Conservation (phyloP, 2,888 invertebrate species). For the Shargacucullia verbasci region DNA sequence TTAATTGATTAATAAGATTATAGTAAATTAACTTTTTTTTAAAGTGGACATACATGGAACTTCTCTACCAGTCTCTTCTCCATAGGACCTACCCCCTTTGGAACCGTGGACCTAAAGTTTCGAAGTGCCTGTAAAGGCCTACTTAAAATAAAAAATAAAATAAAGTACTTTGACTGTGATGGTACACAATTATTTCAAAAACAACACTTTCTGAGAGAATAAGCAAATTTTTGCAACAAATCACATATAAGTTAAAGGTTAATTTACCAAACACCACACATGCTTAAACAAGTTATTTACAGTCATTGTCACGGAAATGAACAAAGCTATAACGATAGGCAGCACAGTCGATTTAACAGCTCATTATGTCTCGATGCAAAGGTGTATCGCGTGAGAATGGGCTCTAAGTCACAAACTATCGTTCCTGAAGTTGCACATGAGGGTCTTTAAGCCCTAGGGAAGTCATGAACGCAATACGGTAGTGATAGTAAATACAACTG, state of each 20-base stretch:
- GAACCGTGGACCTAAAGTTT: no score
- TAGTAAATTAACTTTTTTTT: no score
- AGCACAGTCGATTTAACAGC: conserved; percentile 52
- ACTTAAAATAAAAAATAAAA: no score
- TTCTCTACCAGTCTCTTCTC: no score
- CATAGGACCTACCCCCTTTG: no score
- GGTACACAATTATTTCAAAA: no score
- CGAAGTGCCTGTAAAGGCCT: no score
- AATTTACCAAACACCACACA: conserved; percentile 13
- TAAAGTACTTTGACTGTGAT: no score
- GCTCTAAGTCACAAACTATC: conserved; percentile 48
- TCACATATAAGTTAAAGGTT: conserved; percentile 24
- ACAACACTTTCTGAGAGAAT: no score
- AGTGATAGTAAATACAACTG: conserved; percentile 43
- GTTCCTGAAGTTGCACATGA: conserved; percentile 41
- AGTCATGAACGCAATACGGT: conserved; percentile 35
- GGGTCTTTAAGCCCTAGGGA: conserved; percentile 52
- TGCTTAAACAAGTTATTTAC: conserved; percentile 40
- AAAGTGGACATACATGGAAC: no score
- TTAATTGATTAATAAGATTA: no score
- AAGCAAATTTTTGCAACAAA: background rate
- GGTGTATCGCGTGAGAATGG: conserved; percentile 54
- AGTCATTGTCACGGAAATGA: conserved; percentile 52
- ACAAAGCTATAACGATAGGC: conserved; percentile 54
- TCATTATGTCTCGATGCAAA: conserved; percentile 43